phyloP scores from a whole-genome alignment of 2,888 invertebrate genomes.

The Hyposoter dolosus region DNA sequence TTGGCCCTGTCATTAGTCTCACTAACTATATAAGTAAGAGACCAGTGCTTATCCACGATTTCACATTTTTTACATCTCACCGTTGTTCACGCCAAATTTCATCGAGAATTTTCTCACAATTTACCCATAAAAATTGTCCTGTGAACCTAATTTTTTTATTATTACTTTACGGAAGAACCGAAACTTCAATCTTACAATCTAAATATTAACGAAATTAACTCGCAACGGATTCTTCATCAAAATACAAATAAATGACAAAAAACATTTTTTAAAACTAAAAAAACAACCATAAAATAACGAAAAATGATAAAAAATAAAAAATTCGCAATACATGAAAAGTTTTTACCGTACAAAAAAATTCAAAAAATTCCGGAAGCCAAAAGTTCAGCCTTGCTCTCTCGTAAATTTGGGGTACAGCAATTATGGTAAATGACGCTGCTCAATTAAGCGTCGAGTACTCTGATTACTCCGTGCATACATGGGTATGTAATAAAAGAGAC shows the following conservation, averaged over 20 bases:
- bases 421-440: not conserved
- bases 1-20: slow-evolving; percentile 28
- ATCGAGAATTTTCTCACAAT: not conserved
- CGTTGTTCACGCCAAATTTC: not conserved
- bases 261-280: not conserved
- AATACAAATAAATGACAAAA: not conserved
- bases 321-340: no score
- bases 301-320: not conserved
- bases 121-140: not conserved
- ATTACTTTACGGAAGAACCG: not conserved
- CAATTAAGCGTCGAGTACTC: not conserved
- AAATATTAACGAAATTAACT: not conserved
- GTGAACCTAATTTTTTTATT: not conserved
- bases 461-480: not conserved
- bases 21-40: not conserved
- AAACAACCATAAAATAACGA: not conserved
- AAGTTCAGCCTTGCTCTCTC: not conserved
- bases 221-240: not conserved
- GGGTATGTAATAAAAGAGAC: not conserved
- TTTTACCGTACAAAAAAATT: no score
- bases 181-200: not conserved
- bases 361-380: no score
- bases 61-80: not conserved
- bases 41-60: not conserved
- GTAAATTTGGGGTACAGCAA: not conserved